phyloP scores from a whole-genome alignment of 2,888 invertebrate genomes.

The Andricus curvator region DNA sequence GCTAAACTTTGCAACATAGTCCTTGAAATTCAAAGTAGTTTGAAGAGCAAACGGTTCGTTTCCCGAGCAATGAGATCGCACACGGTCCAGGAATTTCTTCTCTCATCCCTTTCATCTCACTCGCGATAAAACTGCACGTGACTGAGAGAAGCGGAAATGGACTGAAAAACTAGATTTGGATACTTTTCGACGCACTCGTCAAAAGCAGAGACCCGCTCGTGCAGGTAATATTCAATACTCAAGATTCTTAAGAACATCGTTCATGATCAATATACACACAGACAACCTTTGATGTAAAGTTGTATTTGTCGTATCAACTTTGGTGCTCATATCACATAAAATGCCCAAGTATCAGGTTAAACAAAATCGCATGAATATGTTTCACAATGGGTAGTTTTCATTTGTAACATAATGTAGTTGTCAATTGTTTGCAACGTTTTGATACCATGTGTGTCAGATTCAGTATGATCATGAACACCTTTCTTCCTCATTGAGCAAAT shows the following conservation, averaged over 20 bases:
- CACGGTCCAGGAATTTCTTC: conserved; percentile 21
- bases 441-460: no score
- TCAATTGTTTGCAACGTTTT: no score
- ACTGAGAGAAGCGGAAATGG: conserved; percentile 35
- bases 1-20: background rate
- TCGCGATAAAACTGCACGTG: conserved; percentile 29
- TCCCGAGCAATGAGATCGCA: conserved; percentile 25
- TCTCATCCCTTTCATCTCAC: conserved; percentile 33
- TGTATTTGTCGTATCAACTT: no score
- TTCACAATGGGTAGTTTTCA: no score
- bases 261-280: background rate
- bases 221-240: background rate
- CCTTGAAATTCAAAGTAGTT: conserved; percentile 1
- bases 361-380: no score
- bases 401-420: no score
- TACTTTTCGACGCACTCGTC: conserved; percentile 26
- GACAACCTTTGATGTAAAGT: background rate
- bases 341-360: no score
- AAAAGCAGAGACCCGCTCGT: background rate
- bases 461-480: no score
- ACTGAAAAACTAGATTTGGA: conserved; percentile 37
- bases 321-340: no score
- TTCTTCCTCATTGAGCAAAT: no score
- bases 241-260: background rate
- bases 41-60: conserved; percentile 39